A percentile compares a stretch with the other conserved stretches of the same genome.
phyloP scores from a whole-genome alignment of 2,888 invertebrate genomes.

The Rhopalosiphum nymphaeae region DNA sequence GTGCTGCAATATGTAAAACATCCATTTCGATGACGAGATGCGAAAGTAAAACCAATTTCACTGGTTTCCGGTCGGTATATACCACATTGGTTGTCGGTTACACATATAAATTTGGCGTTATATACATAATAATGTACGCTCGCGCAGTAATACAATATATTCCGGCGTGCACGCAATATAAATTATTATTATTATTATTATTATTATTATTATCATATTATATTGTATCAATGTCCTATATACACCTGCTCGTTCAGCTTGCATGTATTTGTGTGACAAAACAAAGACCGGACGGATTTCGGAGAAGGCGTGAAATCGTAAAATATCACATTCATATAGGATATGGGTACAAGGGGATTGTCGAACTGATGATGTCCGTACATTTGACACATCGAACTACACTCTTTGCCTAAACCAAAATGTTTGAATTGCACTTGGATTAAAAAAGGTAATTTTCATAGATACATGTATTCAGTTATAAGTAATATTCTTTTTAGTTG shows the following conservation, averaged over 20 bases:
- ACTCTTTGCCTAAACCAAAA: background rate
- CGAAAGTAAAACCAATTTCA: background rate
- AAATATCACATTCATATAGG: background rate
- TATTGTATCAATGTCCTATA: background rate
- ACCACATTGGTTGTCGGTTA: background rate
- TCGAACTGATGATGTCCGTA: background rate
- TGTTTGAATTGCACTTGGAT: background rate
- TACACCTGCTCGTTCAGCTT: background rate
- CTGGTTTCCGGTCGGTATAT: background rate
- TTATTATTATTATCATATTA: background rate
- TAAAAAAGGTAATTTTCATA: background rate
- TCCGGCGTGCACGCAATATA: background rate
- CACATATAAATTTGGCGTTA: background rate
- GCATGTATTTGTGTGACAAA: background rate
- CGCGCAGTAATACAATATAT: background rate
- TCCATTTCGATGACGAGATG: background rate
- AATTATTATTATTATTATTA: background rate
- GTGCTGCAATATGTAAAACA: background rate
- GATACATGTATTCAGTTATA: background rate
- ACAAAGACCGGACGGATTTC: constrained; percentile 2
- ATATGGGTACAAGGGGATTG: background rate
- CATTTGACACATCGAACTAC: background rate
- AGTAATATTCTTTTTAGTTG: background rate
- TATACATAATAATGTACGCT: background rate
- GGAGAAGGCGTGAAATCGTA: background rate